Conservation (phyloP, 1,140 invertebrate genomes). For the Bombus ignitus region DNA sequence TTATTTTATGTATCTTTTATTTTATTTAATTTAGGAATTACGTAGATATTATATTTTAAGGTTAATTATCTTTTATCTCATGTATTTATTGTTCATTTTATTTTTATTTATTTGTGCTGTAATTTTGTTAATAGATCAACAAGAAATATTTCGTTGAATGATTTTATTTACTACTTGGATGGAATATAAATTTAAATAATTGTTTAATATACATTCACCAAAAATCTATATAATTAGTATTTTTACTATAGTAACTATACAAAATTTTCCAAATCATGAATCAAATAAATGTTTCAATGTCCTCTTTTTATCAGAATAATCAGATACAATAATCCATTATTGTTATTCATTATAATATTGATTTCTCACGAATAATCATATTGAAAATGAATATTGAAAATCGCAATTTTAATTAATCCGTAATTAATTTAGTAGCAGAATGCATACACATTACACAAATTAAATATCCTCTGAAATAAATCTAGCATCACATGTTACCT, state of each 20-base stretch:
- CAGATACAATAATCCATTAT: neutral
- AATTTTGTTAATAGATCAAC: neutral
- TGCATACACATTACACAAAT: neutral
- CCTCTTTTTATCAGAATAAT: neutral
- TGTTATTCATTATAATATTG: neutral
- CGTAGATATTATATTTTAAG: too few species aligned
- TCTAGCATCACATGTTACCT: neutral
- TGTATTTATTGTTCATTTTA: neutral
- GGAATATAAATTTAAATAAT: neutral
- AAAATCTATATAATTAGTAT: too few species aligned
- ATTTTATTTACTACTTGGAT: neutral
- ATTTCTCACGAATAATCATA: neutral
- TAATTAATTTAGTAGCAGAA: neutral
- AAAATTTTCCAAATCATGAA: neutral
- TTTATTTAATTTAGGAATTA: too few species aligned
- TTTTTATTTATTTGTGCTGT: neutral
- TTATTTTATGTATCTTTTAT: too few species aligned
- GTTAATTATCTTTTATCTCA: too few species aligned
- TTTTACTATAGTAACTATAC: too few species aligned
- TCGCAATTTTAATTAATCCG: neutral
- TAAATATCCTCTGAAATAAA: neutral
- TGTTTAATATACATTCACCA: neutral
- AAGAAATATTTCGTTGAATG: neutral
- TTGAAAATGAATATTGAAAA: neutral
- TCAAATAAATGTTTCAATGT: neutral